Base-by-base conservation (phyloP, 1,140 invertebrate genomes). In the Sarcophaga bullata region DNA sequence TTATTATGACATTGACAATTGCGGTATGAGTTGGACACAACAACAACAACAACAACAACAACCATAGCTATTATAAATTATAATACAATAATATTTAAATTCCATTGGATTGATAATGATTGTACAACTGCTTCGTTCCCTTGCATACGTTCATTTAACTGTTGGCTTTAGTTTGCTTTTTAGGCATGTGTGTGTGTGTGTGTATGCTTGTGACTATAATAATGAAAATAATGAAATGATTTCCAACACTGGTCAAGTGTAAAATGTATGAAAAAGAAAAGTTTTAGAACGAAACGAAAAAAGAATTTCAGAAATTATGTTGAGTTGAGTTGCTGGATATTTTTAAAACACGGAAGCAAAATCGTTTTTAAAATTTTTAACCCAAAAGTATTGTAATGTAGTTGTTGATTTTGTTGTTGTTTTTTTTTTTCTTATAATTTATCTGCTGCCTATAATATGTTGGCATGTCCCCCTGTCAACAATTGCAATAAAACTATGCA, bases 1-100 rank as follows among this genome's bases (percentile, higher is more conserved):
- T 78, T 49, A 78, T 25, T 49, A 78, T 50, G 75, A 78, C 75
- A 78, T 78, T 78, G 75, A 50, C 75, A 78, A 48, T 78, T 78
- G 75, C 13, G 75, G 75, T 78, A 78, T 50, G 50, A 48, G 75
- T 52, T 78, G 19, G 17, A 68, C 25, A 37, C 4, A 37, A 37
- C 10, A 68, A 68, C 62, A 68, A n/a, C 54, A 58, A 37, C 10
- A 68, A 68, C 62, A 68, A n/a, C 54, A 58, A 58, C 13, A n/a
- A 58, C 15, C 7, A 4, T 37, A 2, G 25, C 4, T 37, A 37
- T 37, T 37, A 37, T 37, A 37, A 37, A 2, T 19, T 48, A 49
- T 76, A 76, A 49, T 76, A 68, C 10, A 78, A 52, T 52, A 78
- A 78, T 49, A 78, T 78, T 78, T 52, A 78, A 50, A 78, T 78